Evolutionary conservation across 2,888 invertebrate species (phyloP).

Genomic region (Neoscelio sp.): DNA sequence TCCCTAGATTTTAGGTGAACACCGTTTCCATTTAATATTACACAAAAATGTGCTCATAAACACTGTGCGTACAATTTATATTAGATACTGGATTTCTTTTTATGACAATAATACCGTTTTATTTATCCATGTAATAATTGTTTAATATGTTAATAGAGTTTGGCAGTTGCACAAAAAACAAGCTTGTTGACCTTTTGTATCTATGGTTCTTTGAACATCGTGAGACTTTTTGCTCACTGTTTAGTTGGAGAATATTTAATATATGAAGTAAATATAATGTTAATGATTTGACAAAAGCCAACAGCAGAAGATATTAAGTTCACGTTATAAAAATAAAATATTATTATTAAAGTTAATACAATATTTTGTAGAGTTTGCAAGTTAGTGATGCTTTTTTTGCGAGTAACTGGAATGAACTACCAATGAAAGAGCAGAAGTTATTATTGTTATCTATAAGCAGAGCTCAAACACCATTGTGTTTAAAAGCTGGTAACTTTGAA

Average conservation of each 20-base stretch:
- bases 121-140: too few relatives aligned
- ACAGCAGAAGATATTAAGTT: too few relatives aligned
- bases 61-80: too few relatives aligned
- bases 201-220: conserved; percentile 24
- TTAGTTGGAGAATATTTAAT: conserved; percentile 28
- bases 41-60: too few relatives aligned
- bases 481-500: conserved; percentile 27
- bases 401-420: conserved; percentile 21
- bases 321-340: too few relatives aligned
- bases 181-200: conserved; percentile 10
- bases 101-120: too few relatives aligned
- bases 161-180: conserved; percentile 13
- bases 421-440: conserved; percentile 19
- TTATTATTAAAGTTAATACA: too few relatives aligned
- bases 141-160: conserved; percentile 8
- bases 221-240: conserved; percentile 22
- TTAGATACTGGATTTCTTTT: too few relatives aligned
- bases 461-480: conserved; percentile 15
- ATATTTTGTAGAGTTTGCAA: conserved; percentile 11
- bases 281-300: neutral
- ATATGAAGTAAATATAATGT: conserved; percentile 10
- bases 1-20: too few relatives aligned
- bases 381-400: conserved; percentile 19
- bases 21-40: too few relatives aligned
- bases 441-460: conserved; percentile 9